Conservation (phyloP, 35 echinoderm and acorn worm genomes). For the Holothuria glaberrima region DNA sequence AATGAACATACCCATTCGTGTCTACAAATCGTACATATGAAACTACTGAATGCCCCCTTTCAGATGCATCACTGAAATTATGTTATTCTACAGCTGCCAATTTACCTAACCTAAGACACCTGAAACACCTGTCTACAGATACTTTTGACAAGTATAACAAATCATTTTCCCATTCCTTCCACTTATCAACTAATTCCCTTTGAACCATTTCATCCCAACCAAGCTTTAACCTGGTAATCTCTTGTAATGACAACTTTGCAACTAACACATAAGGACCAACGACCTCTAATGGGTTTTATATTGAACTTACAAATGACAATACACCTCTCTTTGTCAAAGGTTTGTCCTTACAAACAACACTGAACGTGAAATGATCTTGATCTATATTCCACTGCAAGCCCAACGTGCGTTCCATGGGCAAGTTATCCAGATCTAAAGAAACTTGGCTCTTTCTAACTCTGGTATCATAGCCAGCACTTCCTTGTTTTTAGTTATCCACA, state of each 20-base stretch:
- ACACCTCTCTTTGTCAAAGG: conserved; percentile 64
- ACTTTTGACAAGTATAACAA: conserved; percentile 37
- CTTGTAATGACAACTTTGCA: conserved; percentile 68
- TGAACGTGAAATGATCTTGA: conserved; percentile 41
- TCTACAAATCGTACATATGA: conserved; percentile 43
- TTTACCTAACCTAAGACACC: neutral
- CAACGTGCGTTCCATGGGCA: conserved; percentile 57
- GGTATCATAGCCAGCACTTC: conserved; percentile 38
- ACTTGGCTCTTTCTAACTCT: conserved; percentile 39
- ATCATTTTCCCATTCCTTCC: conserved; percentile 61
- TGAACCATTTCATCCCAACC: conserved; percentile 63
- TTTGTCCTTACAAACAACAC: neutral
- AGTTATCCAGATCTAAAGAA: conserved; percentile 53
- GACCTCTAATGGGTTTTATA: conserved; percentile 71
- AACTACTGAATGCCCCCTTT: neutral
- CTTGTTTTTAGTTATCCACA: conserved; percentile 40
- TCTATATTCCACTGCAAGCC: conserved; percentile 65
- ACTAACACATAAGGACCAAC: conserved; percentile 49
- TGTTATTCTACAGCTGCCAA: conserved; percentile 6
- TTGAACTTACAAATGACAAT: conserved; percentile 50
- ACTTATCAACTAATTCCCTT: neutral
- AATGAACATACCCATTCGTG: conserved; percentile 4
- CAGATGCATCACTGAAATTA: conserved; percentile 31
- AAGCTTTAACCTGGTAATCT: conserved; percentile 39
- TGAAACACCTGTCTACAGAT: conserved; percentile 43